These are phyloP conservation scores for Meghimatium bilineatum DNA, from an alignment of 2,888 invertebrate genomes.

Conservation along the genomic window DNA sequence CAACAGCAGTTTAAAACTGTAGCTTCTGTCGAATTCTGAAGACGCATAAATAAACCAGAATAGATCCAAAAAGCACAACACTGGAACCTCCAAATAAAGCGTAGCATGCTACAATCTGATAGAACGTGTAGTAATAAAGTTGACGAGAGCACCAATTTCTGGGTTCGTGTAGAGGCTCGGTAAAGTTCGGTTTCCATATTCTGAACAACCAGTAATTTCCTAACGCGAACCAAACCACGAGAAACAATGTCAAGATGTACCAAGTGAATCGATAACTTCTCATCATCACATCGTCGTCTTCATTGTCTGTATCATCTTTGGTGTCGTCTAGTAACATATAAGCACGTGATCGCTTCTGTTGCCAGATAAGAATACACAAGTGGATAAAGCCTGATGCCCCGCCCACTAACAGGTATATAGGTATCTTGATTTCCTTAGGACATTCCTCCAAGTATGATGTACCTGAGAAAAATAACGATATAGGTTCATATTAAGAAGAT, in stretches of 20 bases:
- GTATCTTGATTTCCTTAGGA: constrained; percentile 86
- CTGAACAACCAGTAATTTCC: constrained; percentile 89
- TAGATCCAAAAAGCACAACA: constrained; percentile 83
- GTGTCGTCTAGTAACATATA: constrained; percentile 72
- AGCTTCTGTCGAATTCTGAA: neutral
- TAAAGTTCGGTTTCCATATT: constrained; percentile 87
- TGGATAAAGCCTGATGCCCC: constrained; percentile 85
- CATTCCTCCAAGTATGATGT: constrained; percentile 87
- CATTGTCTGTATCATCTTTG: constrained; percentile 80
- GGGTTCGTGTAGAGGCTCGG: constrained; percentile 85
- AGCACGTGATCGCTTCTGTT: constrained; percentile 82
- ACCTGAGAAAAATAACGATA: constrained; percentile 80
- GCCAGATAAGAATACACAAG: constrained; percentile 80
- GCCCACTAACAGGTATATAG: constrained; percentile 89
- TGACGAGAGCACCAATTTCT: constrained; percentile 88
- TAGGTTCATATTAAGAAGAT: too few relatives aligned
- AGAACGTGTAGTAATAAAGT: constrained; percentile 86
- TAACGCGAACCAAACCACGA: constrained; percentile 86
- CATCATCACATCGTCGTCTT: constrained; percentile 83
- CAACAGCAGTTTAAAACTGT: neutral
- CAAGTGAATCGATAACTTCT: constrained; percentile 83
- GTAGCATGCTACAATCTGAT: constrained; percentile 86
- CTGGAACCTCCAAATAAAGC: constrained; percentile 82
- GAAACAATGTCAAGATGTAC: constrained; percentile 83
- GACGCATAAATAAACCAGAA: constrained; percentile 81